These are phyloP conservation scores for Alouatta palliata DNA, from an alignment of 2,113 vertebrate genomes.

Conservation along the genomic window DNA sequence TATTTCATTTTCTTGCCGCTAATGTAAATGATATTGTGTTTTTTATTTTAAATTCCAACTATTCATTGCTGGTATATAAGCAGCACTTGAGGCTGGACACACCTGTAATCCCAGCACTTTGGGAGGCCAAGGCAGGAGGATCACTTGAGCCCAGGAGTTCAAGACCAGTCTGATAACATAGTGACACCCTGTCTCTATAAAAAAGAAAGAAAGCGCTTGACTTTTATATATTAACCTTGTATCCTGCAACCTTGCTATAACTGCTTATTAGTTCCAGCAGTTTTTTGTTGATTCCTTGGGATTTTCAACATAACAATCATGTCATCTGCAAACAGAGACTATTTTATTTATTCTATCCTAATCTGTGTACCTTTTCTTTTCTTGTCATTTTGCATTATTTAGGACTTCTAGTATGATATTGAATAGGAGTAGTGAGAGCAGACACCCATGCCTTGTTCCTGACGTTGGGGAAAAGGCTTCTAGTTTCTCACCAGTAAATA, in stretches of 20 bases:
- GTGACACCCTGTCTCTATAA: no score
- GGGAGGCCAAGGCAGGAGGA: no score
- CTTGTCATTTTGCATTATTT: neutral
- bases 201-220: neutral
- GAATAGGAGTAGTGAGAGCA: neutral
- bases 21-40: neutral
- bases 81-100: neutral
- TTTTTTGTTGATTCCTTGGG: neutral
- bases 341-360: neutral
- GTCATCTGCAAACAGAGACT: neutral
- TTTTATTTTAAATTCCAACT: slow-evolving; percentile 23
- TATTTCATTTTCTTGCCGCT: neutral
- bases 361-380: neutral
- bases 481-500: neutral
- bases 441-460: neutral
- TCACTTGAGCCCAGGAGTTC: no score
- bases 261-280: slow-evolving; percentile 9
- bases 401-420: neutral
- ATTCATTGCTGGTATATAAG: neutral
- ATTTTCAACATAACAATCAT: slow-evolving; percentile 23
- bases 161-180: no score
- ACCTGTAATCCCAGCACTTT: no score
- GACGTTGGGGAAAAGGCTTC: neutral
- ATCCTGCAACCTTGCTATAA: neutral
- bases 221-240: neutral